These are phyloP conservation scores for Drosophila subquinaria DNA, from an alignment of 2,888 invertebrate species.

Conservation along the genomic window DNA sequence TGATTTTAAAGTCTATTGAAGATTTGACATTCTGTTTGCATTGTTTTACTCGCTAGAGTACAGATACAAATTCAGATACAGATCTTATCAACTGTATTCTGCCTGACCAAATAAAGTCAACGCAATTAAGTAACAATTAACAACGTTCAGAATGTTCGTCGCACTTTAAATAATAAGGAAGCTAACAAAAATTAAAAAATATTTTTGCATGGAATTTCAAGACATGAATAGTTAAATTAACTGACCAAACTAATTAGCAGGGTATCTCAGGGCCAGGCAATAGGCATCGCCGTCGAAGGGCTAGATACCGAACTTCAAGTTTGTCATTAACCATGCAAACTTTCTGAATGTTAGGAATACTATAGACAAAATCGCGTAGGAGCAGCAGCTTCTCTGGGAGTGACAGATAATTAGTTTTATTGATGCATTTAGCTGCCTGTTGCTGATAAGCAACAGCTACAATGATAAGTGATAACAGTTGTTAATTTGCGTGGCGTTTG, in stretches of 20 bases:
- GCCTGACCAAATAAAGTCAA: slow-evolving; percentile 14
- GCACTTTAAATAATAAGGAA: slow-evolving; percentile 2
- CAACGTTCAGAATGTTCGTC: not conserved
- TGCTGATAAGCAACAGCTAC: slow-evolving; percentile 50
- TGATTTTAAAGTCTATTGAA: slow-evolving; percentile 11
- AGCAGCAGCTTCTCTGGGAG: slow-evolving; percentile 8
- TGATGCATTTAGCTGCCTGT: slow-evolving; percentile 70
- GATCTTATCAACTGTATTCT: slow-evolving; percentile 13
- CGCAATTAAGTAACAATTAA: slow-evolving; percentile 6
- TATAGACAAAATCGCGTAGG: slow-evolving; percentile 28
- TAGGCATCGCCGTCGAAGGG: not conserved
- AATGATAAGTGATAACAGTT: slow-evolving; percentile 54
- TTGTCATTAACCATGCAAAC: slow-evolving; percentile 20
- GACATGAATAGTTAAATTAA: not conserved
- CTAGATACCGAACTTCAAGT: slow-evolving; percentile 1
- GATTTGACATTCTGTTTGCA: slow-evolving; percentile 16
- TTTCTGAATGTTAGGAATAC: slow-evolving; percentile 4
- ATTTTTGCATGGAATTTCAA: not conserved
- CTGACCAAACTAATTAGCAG: slow-evolving; percentile 6
- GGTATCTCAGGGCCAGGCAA: slow-evolving; percentile 15
- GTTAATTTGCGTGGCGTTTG: slow-evolving; percentile 13
- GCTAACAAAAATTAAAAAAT: not conserved
- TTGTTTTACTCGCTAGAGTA: not conserved
- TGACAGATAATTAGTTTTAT: slow-evolving; percentile 67
- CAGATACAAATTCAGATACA: not conserved